Percentiles rank a stretch among this genome's conserved stretches.
These are phyloP conservation scores for Acleris literana DNA, from an alignment of 2,888 invertebrate species.

Conservation along the genomic window DNA sequence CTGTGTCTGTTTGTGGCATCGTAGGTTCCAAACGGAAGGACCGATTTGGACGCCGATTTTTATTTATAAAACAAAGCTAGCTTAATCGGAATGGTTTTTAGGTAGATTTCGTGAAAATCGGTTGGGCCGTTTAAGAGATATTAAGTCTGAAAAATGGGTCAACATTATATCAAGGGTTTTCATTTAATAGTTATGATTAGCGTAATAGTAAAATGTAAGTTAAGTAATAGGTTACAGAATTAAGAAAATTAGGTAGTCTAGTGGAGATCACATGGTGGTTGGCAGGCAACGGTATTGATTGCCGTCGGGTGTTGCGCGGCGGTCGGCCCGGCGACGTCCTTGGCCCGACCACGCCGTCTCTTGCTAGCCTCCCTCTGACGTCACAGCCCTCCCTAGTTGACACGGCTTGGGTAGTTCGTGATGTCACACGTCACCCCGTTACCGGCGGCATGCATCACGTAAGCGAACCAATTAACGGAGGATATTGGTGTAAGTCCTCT, in stretches of 20 bases:
- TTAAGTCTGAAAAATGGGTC: too few species aligned
- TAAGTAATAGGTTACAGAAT: neutral
- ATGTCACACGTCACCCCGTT: slow-evolving; percentile 63
- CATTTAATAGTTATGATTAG: too few species aligned
- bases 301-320: slow-evolving; percentile 71
- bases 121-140: too few species aligned
- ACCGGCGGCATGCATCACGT: slow-evolving; percentile 47
- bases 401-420: slow-evolving; percentile 66
- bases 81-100: too few species aligned
- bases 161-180: too few species aligned
- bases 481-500: slow-evolving; percentile 11
- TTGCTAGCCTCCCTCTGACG: slow-evolving; percentile 59
- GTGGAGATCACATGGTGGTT: slow-evolving; percentile 39
- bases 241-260: slow-evolving; percentile 9
- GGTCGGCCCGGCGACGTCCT: slow-evolving; percentile 82
- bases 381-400: slow-evolving; percentile 67
- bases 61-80: too few species aligned
- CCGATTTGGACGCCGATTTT: too few species aligned
- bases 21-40: too few species aligned
- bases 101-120: too few species aligned
- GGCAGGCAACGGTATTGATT: slow-evolving; percentile 64
- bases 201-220: too few species aligned
- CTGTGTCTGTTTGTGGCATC: too few species aligned
- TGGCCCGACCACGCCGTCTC: slow-evolving; percentile 72
- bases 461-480: slow-evolving; percentile 31